Evolutionary conservation across 1,140 invertebrate species (phyloP).

Genomic region (Hermetia illucens): DNA sequence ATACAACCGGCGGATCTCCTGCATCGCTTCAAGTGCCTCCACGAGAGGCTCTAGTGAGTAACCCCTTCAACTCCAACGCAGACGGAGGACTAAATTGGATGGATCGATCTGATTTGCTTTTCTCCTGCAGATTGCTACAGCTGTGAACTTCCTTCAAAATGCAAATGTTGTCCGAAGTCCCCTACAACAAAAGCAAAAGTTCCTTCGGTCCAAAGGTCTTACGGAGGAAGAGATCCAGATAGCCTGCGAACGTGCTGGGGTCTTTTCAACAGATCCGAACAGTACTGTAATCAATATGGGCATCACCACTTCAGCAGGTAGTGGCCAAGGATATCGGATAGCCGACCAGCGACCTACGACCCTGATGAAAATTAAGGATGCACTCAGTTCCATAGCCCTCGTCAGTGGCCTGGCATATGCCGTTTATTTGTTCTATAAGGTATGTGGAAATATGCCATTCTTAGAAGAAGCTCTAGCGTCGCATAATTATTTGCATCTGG

Average conservation of each 20-base stretch:
- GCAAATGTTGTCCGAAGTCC: slow-evolving; percentile 62
- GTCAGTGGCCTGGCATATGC: slow-evolving; percentile 55
- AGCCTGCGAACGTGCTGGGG: slow-evolving; percentile 48
- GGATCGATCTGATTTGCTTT: slow-evolving; percentile 10
- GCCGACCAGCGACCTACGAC: slow-evolving; percentile 26
- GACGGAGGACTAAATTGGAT: slow-evolving; percentile 2
- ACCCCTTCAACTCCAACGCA: not conserved
- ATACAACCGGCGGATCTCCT: slow-evolving; percentile 11
- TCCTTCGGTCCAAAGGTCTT: slow-evolving; percentile 66
- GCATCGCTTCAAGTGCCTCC: slow-evolving; percentile 10
- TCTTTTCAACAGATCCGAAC: slow-evolving; percentile 28
- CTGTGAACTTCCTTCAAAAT: slow-evolving; percentile 74
- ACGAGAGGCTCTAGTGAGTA: slow-evolving; percentile 22
- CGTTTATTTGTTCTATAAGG: slow-evolving; percentile 60
- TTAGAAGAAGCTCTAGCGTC: no score
- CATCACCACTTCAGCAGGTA: slow-evolving; percentile 16
- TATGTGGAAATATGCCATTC: no score
- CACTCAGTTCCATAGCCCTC: slow-evolving; percentile 48
- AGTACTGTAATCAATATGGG: slow-evolving; percentile 27
- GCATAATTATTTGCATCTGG: no score
- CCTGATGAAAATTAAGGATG: slow-evolving; percentile 42
- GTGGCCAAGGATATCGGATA: slow-evolving; percentile 23
- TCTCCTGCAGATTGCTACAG: slow-evolving; percentile 53
- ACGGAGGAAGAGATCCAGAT: slow-evolving; percentile 61
- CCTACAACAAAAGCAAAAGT: slow-evolving; percentile 58